A percentile compares a stretch with the other conserved stretches of the same genome.
Conservation (phyloP, 2,888 invertebrate genomes). For the Tenthredo amoena region DNA sequence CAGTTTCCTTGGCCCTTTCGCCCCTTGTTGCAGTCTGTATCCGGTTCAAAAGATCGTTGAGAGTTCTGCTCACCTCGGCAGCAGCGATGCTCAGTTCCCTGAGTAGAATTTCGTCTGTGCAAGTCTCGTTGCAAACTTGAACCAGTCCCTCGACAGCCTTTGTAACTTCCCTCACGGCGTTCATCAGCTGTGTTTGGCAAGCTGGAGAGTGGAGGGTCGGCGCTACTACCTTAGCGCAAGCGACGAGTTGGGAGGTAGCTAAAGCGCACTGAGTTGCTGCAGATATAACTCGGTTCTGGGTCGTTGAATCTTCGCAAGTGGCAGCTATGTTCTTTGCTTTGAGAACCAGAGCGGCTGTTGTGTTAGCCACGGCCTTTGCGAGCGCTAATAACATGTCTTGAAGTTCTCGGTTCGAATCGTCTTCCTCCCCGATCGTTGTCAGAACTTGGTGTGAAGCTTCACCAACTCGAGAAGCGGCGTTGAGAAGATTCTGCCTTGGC, state of each 20-base stretch:
- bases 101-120: conserved; percentile 84
- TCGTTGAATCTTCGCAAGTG: conserved; percentile 88
- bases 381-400: conserved; percentile 95
- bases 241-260: conserved; percentile 98
- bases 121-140: conserved; percentile 87
- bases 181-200: conserved; percentile 94
- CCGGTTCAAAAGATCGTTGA: conserved; percentile 94
- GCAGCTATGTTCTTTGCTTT: conserved; percentile 98
- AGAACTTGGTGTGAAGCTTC: conserved; percentile 97
- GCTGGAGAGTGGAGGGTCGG: conserved; percentile 90
- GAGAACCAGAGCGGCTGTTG: conserved; percentile 96
- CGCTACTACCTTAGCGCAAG: conserved; percentile 96
- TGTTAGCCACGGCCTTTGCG: conserved; percentile 98
- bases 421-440: conserved; percentile 95
- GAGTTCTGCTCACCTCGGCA: conserved; percentile 90
- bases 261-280: conserved; percentile 98
- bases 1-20: conserved; percentile 83
- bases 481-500: conserved; percentile 95
- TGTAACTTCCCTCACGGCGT: conserved; percentile 95
- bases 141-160: conserved; percentile 94
- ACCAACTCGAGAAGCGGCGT: conserved; percentile 97
- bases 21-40: conserved; percentile 87
- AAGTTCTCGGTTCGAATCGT: conserved; percentile 90
- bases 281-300: conserved; percentile 94
- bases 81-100: conserved; percentile 92